phyloP scores from a whole-genome alignment of 53 echinoderm and acorn worm genomes.

The Echinarachnius parma region DNA sequence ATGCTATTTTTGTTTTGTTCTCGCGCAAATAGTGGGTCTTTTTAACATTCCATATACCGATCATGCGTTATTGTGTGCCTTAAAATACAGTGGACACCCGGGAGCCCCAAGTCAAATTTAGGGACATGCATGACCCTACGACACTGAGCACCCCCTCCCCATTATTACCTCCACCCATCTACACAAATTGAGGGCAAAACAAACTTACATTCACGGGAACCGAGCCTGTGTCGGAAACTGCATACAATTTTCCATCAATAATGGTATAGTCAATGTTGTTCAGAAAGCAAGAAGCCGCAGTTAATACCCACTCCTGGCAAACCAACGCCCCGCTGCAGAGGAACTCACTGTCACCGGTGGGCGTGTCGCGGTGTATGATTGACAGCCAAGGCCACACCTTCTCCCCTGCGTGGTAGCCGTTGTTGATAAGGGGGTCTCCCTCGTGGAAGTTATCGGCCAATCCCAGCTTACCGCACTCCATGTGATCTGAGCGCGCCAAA shows the following conservation, averaged over 20 bases:
- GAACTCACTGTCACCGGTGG: slow-evolving; percentile 10
- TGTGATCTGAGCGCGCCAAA: slow-evolving; percentile 48
- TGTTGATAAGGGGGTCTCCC: background rate
- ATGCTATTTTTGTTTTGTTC: no score
- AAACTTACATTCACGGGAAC: no score
- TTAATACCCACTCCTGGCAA: slow-evolving; percentile 71
- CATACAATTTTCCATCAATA: background rate
- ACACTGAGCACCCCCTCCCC: no score
- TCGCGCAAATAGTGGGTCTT: no score
- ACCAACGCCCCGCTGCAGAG: slow-evolving; percentile 66
- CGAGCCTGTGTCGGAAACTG: background rate
- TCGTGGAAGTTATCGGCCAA: background rate
- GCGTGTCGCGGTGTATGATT: slow-evolving; percentile 23
- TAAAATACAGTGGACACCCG: no score
- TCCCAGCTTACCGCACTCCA: slow-evolving; percentile 60
- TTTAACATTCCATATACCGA: no score
- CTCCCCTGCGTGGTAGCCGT: slow-evolving; percentile 30
- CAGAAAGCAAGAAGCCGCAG: slow-evolving; percentile 54
- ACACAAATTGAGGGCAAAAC: no score
- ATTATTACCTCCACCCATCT: slow-evolving; percentile 27
- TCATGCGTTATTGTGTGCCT: no score
- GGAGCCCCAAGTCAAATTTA: background rate
- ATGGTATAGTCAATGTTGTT: background rate
- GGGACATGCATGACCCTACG: no score
- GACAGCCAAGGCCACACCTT: slow-evolving; percentile 78